These are phyloP conservation scores for Condylura cristata DNA, from an alignment of 2,113 vertebrate genomes.

Conservation along the genomic window DNA sequence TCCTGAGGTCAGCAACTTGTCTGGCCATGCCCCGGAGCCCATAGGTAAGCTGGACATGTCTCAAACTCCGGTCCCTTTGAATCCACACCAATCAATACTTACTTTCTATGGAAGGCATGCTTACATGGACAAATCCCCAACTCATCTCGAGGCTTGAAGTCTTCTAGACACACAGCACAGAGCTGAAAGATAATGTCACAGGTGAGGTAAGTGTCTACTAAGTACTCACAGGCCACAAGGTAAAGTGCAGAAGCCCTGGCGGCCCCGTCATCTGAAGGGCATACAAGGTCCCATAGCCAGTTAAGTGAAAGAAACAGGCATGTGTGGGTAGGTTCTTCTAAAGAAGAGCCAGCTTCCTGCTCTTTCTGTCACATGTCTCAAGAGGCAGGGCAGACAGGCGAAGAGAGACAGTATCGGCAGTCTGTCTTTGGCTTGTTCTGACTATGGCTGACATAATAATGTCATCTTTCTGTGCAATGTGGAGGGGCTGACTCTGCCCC, in stretches of 20 bases:
- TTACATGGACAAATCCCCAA: constrained; percentile 99
- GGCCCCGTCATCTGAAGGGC: not conserved
- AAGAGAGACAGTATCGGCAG: not conserved
- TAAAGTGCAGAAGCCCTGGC: not conserved
- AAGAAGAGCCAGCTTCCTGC: not conserved
- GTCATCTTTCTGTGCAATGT: not conserved
- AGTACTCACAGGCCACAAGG: not conserved
- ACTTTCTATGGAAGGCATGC: constrained; percentile 99
- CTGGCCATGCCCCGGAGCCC: not conserved
- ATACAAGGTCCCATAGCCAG: not conserved
- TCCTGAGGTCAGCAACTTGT: not conserved
- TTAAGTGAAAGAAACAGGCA: not conserved
- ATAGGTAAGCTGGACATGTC: not conserved
- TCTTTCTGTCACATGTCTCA: not conserved
- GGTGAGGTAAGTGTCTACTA: not conserved
- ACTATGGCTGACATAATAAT: not conserved
- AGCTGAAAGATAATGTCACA: constrained; percentile 87
- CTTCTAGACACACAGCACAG: constrained; percentile 98
- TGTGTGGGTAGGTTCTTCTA: not conserved
- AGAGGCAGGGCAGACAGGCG: not conserved
- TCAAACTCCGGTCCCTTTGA: not conserved
- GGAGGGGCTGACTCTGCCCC: not conserved
- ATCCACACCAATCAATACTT: constrained; percentile 80
- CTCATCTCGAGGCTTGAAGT: constrained; percentile 99
- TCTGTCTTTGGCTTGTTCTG: not conserved